Base-by-base conservation (phyloP, 64 coral and sea anemone species). In the Dendrophyllia cribrosa region DNA sequence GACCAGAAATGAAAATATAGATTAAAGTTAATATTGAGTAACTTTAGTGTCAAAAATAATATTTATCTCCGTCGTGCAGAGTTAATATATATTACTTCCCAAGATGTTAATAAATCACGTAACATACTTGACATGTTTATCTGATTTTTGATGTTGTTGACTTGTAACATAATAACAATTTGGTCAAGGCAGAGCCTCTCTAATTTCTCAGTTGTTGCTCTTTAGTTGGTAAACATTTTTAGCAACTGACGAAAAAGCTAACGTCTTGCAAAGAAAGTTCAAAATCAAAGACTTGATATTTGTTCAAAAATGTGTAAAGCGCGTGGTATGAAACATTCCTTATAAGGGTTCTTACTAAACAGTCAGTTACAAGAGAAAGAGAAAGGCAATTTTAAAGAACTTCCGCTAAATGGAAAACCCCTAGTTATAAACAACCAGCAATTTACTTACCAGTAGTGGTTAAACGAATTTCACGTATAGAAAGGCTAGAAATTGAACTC, bases 381-480 rank as follows among this genome's bases (percentile, higher is more conserved):
- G 67, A 70, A 70, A 56, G 53, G 53, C 53, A 6, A 56, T 56
- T 56, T 56, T 56, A 56, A 56, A 56, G 53, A 56, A 56, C 53
- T 56, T 56, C 53, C 53, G 53, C 53, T 56, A 3, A 56, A 56
- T 56, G 53, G 53, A 56, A 56, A 56, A 56, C 3, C 1, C 25
- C 67, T 70, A 70, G 67, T 70, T 70, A 70, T 70, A 70, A 70
- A 70, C 20, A 70, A 70, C 67, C 67, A 70, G 67, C 67, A 70
- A 70, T 26, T 70, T 70, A 70, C 67, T 43, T 70, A 70, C 67
- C 67, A 70, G 67, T 23, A 70, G 3, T 70, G 67, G 67, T 70
- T 70, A 70, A 70, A 70, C 67, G 67, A 70, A 70, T 70, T 70
- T 70, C 67, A 70, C 67, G 67, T 70, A 70, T 26, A 70, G 67